Evolutionary conservation across 2,888 invertebrate species (phyloP).

Genomic region (Phengaris alcon): DNA sequence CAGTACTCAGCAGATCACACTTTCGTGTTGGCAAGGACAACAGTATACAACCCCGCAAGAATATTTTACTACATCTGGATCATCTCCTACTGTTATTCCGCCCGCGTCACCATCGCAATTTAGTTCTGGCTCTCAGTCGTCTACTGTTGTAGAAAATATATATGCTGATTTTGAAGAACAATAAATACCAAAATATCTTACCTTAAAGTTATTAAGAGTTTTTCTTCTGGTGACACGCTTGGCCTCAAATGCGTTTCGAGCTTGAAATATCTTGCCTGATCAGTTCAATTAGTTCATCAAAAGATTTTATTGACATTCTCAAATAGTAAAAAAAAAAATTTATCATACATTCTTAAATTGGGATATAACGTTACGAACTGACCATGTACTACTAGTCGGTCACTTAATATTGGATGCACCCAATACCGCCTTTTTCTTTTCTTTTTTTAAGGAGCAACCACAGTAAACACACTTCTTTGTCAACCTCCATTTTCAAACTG

Average conservation of each 20-base stretch:
- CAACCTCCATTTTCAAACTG: no score
- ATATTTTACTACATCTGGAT: constrained; percentile 20
- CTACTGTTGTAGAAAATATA: background rate
- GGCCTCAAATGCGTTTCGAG: constrained; percentile 30
- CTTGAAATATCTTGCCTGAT: constrained; percentile 43
- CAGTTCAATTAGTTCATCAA: constrained; percentile 45
- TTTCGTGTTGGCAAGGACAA: constrained; percentile 30
- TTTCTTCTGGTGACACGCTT: constrained; percentile 7
- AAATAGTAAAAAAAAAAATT: no score
- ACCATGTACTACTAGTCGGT: no score
- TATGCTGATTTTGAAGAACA: constrained; percentile 7
- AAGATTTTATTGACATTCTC: constrained; percentile 46
- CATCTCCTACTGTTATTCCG: background rate
- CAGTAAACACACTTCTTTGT: no score
- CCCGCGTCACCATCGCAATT: background rate
- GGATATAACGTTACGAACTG: no score
- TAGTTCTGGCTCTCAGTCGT: background rate
- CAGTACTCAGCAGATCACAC: constrained; percentile 41
- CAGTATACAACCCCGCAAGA: constrained; percentile 13
- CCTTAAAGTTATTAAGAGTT: constrained; percentile 8
- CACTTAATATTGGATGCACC: no score
- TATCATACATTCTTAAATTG: no score
- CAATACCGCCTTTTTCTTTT: no score
- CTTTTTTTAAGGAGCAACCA: no score
- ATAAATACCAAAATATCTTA: background rate